Conservation (phyloP, 2,797 vertebrate genomes). For the Spondyliosoma cantharus region DNA sequence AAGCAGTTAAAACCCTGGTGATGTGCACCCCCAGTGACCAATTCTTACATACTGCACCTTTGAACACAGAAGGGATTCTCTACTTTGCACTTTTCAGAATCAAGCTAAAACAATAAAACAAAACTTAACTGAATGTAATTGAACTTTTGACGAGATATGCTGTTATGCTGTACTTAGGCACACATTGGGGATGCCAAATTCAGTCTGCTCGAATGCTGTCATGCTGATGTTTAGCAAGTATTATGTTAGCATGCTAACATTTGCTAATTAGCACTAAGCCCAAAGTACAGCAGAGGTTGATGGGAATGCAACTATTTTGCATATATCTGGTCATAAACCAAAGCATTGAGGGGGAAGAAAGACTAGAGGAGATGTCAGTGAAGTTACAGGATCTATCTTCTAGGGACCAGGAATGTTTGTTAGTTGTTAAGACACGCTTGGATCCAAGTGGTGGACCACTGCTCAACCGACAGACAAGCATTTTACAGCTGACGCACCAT, state of each 20-base stretch:
- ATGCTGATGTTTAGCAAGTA: not conserved
- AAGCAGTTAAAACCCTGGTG: too few species aligned
- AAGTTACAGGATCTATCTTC: not conserved
- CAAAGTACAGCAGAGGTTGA: too few species aligned
- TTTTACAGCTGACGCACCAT: not conserved
- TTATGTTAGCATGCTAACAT: not conserved
- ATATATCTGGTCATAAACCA: too few species aligned
- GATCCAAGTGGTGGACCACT: not conserved
- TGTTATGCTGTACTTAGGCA: not conserved
- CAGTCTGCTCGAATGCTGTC: not conserved
- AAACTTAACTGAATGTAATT: not conserved
- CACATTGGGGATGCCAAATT: constrained; percentile 6
- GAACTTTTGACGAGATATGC: not conserved
- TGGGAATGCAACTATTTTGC: too few species aligned
- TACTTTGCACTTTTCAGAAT: not conserved
- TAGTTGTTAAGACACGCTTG: not conserved
- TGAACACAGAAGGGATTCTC: not conserved
- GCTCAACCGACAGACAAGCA: not conserved
- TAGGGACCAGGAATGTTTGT: not conserved
- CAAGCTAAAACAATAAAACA: not conserved
- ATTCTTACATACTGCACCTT: too few species aligned
- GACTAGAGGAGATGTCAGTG: not conserved
- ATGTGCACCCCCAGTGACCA: too few species aligned
- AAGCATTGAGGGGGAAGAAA: too few species aligned
- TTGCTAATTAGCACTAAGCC: not conserved